Evolutionary conservation across 1,140 invertebrate genomes (phyloP), one percentile per base, ranked within the genome.

Genomic region (Campoletis sonorensis): DNA sequence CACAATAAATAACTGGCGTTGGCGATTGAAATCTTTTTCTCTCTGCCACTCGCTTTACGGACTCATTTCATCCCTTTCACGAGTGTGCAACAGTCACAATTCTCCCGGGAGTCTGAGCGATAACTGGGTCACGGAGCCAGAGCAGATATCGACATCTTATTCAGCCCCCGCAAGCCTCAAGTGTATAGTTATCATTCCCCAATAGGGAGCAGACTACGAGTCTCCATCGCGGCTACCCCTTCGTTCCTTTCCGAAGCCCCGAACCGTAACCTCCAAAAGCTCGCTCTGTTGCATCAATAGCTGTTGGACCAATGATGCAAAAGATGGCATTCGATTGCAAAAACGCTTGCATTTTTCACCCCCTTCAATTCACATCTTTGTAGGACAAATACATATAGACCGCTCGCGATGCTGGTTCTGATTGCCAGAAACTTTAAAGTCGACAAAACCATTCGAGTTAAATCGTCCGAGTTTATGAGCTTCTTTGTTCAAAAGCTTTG

Each of bases 121-220:
- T 79, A 85, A 84, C 79, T 83, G 58, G 84, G 84, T 85, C 84
- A 84, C 40, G 79, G 80, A 67, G 49, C 51, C 72, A 58, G 61
- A 67, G 61, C 79, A 81, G 81, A 83, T 85, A 84, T 84, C 81
- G 82, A 85, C 81, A 79, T 84, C 85, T 86, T 81, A 81, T 45
- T 45, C 40, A 8, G 11, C 45, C 51, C 72, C 21, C 83, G 82
- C 37, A 15, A 49, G 40, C 40, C 27, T 23, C 26, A 11, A 7
- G 23, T 27, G 30, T 13, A 27, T 4, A 26, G 21, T 7, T 2
- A 26, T 15, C 8, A 15, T 4, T 67, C n/a, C 23, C 7, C 23
- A 23, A n/a, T n/a, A 23, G 23, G 21, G 61, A 8, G 30, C 30
- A 64, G 61, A 67, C 61, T 58, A 15, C 49, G 1, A 23, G 40